These are phyloP conservation scores for Coendou prehensilis DNA, from an alignment of 2,797 vertebrate species.

Conservation along the genomic window DNA sequence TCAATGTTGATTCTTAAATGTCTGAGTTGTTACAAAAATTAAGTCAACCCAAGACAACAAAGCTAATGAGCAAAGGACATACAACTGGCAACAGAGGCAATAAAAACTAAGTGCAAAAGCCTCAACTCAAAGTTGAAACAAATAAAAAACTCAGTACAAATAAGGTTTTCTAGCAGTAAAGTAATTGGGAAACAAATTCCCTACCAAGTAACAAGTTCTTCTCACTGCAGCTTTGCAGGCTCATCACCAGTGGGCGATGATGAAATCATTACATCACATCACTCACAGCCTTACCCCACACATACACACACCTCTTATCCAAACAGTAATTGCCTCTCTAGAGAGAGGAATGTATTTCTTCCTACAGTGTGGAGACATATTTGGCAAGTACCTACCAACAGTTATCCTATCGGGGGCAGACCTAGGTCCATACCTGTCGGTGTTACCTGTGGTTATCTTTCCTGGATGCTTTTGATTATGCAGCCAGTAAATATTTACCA, in stretches of 20 bases:
- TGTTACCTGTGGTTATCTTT: not conserved
- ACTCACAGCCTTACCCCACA: conserved; percentile 65
- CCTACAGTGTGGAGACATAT: conserved; percentile 65
- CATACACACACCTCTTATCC: conserved; percentile 77
- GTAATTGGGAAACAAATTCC: conserved; percentile 19
- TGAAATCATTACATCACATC: conserved; percentile 87
- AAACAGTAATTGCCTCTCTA: conserved; percentile 87
- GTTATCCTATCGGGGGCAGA: not conserved
- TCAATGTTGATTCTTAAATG: conserved; percentile 33
- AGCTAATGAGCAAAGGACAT: not conserved
- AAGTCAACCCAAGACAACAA: conserved; percentile 24
- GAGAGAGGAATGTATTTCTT: conserved; percentile 77
- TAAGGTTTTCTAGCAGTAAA: conserved; percentile 19
- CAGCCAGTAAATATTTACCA: conserved; percentile 11
- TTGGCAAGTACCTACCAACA: conserved; percentile 51
- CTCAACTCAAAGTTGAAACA: conserved; percentile 2
- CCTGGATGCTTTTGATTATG: not conserved
- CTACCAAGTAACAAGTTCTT: conserved; percentile 16
- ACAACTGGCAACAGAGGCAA: not conserved
- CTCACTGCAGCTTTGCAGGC: conserved; percentile 56
- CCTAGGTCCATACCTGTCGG: not conserved
- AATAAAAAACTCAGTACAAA: not conserved
- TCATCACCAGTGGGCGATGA: conserved; percentile 79
- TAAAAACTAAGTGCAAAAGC: not conserved
- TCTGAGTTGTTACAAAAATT: conserved; percentile 57